These are phyloP conservation scores for Trypoxylon attenuatum DNA, from an alignment of 2,888 invertebrate genomes.

Conservation along the genomic window DNA sequence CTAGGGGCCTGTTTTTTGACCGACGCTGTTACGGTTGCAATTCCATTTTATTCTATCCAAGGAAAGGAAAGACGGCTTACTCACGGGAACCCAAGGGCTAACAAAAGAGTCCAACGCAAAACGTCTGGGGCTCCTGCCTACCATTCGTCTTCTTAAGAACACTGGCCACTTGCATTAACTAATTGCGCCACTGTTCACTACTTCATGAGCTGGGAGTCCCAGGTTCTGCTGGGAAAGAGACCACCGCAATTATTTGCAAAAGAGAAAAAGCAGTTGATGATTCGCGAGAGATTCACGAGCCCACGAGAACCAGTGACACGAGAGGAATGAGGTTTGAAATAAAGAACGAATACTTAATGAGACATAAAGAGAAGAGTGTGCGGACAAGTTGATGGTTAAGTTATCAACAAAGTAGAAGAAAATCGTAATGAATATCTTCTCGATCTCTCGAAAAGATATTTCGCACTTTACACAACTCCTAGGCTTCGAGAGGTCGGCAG, in stretches of 20 bases:
- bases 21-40: too few species aligned
- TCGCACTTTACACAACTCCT: constrained; percentile 25
- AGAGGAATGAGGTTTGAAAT: too few species aligned
- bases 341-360: not conserved
- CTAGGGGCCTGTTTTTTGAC: too few species aligned
- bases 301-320: not conserved
- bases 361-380: not conserved
- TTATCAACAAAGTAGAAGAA: too few species aligned
- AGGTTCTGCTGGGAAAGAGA: not conserved
- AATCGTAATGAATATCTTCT: not conserved
- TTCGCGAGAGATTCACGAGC: not conserved
- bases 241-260: not conserved
- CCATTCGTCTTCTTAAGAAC: not conserved
- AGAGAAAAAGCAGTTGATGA: constrained; percentile 17
- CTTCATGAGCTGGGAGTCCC: not conserved
- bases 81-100: too few species aligned
- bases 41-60: too few species aligned
- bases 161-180: not conserved
- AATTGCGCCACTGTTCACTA: not conserved
- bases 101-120: too few species aligned
- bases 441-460: constrained; percentile 26
- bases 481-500: constrained; percentile 9
- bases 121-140: too few species aligned
- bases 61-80: too few species aligned
- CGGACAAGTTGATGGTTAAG: too few species aligned